These are phyloP conservation scores for Pogoniulus pusillus DNA, from an alignment of 2,797 vertebrate genomes.

Conservation along the genomic window DNA sequence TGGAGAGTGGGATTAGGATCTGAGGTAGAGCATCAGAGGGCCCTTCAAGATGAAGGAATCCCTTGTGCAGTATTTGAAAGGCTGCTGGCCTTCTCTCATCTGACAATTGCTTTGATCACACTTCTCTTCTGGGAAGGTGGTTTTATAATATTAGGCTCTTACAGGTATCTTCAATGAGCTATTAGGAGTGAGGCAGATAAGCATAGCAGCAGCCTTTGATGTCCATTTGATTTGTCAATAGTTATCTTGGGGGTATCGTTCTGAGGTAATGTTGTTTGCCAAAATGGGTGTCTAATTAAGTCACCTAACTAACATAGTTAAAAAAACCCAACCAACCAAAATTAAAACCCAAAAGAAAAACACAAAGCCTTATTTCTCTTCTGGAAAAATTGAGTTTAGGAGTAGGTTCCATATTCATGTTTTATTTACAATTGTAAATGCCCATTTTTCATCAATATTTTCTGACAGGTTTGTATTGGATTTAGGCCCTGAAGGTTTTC, in stretches of 20 bases:
- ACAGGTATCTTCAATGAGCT: conserved; percentile 59
- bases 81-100: not conserved
- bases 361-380: not conserved
- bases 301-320: not conserved
- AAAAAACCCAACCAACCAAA: too few species aligned
- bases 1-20: not conserved
- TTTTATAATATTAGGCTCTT: conserved; percentile 2
- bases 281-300: conserved; percentile 64
- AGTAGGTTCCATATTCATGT: conserved; percentile 53
- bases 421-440: conserved; percentile 70
- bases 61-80: not conserved
- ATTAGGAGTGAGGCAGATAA: conserved; percentile 20
- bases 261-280: conserved; percentile 46
- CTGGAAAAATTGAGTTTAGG: conserved; percentile 55
- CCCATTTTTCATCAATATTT: conserved; percentile 69
- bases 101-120: conserved; percentile 41
- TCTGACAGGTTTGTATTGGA: conserved; percentile 71
- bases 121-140: conserved; percentile 22
- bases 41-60: conserved; percentile 15
- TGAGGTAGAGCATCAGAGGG: not conserved
- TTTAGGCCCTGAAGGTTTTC: conserved; percentile 69
- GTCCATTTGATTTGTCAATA: conserved; percentile 46
- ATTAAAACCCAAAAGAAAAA: too few species aligned
- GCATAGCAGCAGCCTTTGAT: conserved; percentile 25
- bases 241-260: conserved; percentile 5